These are phyloP conservation scores for Limosa lapponica DNA, from an alignment of 2,797 vertebrate species.

Conservation along the genomic window DNA sequence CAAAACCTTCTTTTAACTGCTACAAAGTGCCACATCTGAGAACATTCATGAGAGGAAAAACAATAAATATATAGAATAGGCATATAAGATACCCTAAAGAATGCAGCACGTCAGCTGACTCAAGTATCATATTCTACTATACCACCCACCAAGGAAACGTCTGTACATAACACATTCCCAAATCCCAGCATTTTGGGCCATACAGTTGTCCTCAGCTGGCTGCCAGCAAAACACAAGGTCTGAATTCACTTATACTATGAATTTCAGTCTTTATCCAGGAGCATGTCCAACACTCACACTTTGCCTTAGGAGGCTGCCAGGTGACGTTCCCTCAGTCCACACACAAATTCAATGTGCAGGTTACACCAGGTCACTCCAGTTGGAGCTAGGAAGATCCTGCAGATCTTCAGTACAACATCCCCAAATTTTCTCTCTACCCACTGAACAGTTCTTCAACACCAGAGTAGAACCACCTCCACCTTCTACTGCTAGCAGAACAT, in stretches of 20 bases:
- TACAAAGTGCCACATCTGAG: neutral
- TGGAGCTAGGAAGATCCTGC: neutral
- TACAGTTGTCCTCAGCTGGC: neutral
- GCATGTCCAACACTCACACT: neutral
- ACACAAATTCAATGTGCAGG: neutral
- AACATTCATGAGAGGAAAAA: neutral
- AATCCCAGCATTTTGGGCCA: neutral
- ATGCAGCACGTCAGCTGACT: neutral
- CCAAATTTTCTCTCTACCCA: neutral
- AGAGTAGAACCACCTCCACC: neutral
- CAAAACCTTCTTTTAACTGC: neutral
- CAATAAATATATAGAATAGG: fast-evolving
- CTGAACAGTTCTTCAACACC: neutral
- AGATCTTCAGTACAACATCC: neutral
- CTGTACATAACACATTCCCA: neutral
- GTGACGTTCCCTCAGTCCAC: neutral
- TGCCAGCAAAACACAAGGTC: neutral
- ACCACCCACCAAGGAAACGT: neutral
- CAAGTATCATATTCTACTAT: neutral
- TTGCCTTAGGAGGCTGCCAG: neutral
- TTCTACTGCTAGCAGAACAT: neutral
- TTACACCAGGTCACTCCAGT: neutral
- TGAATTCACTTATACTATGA: neutral
- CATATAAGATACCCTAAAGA: neutral
- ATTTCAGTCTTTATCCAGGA: neutral